Evolutionary conservation across 2,113 vertebrate genomes (phyloP).

Genomic region (Patagioenas fasciata): DNA sequence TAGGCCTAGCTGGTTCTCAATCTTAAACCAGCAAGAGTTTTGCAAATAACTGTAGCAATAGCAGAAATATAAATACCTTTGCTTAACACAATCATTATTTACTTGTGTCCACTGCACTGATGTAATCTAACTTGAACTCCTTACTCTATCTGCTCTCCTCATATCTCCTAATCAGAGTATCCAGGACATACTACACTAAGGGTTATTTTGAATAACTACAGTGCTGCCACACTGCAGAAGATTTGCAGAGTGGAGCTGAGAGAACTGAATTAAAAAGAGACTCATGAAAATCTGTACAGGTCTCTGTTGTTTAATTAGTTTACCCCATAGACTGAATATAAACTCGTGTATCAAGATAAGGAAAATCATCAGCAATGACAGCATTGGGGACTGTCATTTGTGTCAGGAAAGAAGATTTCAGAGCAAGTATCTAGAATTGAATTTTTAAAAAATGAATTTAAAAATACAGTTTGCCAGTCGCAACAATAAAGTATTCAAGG

Average conservation of each 20-base stretch:
- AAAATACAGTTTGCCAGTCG: background rate
- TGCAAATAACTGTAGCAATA: constrained; percentile 7
- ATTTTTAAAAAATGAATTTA: background rate
- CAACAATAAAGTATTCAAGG: background rate
- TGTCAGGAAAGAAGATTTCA: background rate
- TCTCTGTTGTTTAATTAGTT: background rate
- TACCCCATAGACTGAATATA: background rate
- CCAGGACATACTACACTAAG: background rate
- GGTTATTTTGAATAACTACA: background rate
- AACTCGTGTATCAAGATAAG: background rate
- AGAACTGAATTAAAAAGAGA: background rate
- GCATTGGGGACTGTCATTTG: background rate
- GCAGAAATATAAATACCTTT: constrained; percentile 40
- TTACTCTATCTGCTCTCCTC: background rate
- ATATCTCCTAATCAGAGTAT: background rate
- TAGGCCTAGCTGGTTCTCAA: background rate
- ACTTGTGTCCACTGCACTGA: background rate
- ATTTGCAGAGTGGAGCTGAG: background rate
- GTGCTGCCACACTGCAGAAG: background rate
- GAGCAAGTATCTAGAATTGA: background rate
- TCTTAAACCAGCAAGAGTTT: constrained; percentile 33
- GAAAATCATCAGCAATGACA: background rate
- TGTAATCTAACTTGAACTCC: background rate
- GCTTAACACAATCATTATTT: constrained; percentile 3
- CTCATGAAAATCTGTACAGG: background rate